These are phyloP conservation scores for Phalacrocorax pelagicus DNA, from an alignment of 2,113 vertebrate species.

Conservation along the genomic window DNA sequence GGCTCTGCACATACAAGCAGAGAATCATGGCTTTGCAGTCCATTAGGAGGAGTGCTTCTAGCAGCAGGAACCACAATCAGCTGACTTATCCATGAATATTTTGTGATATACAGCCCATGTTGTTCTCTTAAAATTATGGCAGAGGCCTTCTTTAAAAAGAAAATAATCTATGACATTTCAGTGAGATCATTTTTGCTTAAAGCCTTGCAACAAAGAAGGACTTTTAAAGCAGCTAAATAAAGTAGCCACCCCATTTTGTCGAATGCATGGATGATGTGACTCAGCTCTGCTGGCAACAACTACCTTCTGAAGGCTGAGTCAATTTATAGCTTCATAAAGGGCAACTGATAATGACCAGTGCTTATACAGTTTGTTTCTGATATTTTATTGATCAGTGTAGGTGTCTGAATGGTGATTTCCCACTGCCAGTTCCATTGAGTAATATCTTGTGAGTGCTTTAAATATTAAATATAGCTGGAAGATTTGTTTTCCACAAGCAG, in stretches of 20 bases:
- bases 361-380: neutral
- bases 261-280: neutral
- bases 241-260: neutral
- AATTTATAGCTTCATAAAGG: constrained; percentile 27
- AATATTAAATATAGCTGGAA: constrained; percentile 49
- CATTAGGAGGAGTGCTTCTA: neutral
- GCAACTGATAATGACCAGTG: neutral
- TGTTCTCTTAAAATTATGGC: neutral
- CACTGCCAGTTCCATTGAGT: neutral
- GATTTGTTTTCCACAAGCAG: constrained; percentile 16
- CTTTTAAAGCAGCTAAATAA: constrained; percentile 7
- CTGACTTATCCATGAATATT: neutral
- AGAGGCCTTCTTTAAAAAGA: neutral
- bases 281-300: neutral
- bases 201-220: neutral
- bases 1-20: neutral
- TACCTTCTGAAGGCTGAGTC: neutral
- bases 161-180: neutral
- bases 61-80: neutral
- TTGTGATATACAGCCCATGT: neutral
- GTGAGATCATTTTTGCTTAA: neutral
- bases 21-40: neutral
- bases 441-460: constrained; percentile 17
- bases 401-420: neutral
- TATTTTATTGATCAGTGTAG: constrained; percentile 35